Evolutionary conservation across 2,888 invertebrate species (phyloP).

Genomic region (Drosophila macrospina): DNA sequence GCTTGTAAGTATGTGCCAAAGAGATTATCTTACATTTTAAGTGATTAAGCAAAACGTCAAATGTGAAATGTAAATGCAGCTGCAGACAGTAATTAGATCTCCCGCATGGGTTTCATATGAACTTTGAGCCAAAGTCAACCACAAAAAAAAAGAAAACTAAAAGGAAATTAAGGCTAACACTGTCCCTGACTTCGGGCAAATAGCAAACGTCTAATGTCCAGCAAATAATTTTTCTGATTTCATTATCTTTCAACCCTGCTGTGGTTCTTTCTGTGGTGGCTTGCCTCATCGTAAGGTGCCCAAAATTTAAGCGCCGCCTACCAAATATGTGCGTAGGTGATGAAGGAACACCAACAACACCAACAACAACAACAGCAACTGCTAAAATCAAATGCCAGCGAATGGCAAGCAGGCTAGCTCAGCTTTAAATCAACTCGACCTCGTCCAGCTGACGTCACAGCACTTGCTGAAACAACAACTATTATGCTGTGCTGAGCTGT

Average conservation of each 20-base stretch:
- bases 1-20: slow-evolving; percentile 4
- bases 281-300: slow-evolving; percentile 29
- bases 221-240: slow-evolving; percentile 40
- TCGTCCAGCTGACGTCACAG: slow-evolving; percentile 64
- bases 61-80: slow-evolving; percentile 51
- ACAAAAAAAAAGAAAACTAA: slow-evolving; percentile 15
- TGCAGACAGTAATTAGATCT: slow-evolving; percentile 44
- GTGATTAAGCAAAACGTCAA: slow-evolving; percentile 48
- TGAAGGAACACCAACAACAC: slow-evolving; percentile 17
- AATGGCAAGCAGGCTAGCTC: slow-evolving; percentile 63
- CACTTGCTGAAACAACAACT: slow-evolving; percentile 18
- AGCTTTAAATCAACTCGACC: slow-evolving; percentile 66
- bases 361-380: slow-evolving; percentile 18
- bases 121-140: neutral
- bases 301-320: slow-evolving; percentile 70
- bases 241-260: slow-evolving; percentile 48
- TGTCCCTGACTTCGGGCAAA: neutral
- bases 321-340: slow-evolving; percentile 63
- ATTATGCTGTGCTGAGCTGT: slow-evolving; percentile 13
- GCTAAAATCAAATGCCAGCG: slow-evolving; percentile 57
- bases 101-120: slow-evolving; percentile 10
- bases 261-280: slow-evolving; percentile 7
- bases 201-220: slow-evolving; percentile 17
- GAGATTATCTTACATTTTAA: slow-evolving; percentile 70
- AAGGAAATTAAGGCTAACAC: slow-evolving; percentile 8